Evolutionary conservation across 2,113 vertebrate species (phyloP), one percentile per base, ranked within the genome.

Genomic region (Eublepharis macularius): DNA sequence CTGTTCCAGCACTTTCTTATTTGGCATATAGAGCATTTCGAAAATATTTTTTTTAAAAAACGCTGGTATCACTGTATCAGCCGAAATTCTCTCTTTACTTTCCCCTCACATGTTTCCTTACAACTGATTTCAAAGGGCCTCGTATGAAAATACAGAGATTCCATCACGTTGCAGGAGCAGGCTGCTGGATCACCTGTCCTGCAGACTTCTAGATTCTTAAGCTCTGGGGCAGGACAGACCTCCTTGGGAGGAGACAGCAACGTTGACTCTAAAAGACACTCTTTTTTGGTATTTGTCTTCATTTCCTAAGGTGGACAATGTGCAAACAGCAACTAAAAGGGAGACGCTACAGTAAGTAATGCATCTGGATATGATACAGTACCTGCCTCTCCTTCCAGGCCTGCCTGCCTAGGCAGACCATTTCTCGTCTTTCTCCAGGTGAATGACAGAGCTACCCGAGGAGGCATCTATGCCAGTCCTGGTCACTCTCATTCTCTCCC

Each of bases 1-100:
- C 66, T 86, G 32, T 68, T 80, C 84, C 9, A 63, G 2, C 10
- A 81, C 32, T 57, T 82, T 69, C 45, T 88, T 77, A 74, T 54
- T 81, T 82, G 82, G 39, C 70, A 87, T 6, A 60, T 39, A 75
- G 57, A 88, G n/a, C 36, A 41, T 57, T 4, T 32, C 34, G 49
- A 90, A 90, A 89, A 85, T 16, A 76, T 60, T 60, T 21, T 60
- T 60, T 60, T 4, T 63, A 78, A 66, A 8, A 11, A 78, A 73
- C 17, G 41, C 29, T 41, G 68, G 24, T 54, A 29, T 68, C 4
- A 80, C 29, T 0, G 0, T 2, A n/a, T n/a, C 41, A 75, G 82
- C 8, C 1, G 0, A 88, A 84, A 57, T 1, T 0, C 6, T n/a
- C 76, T 51, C 32, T 7, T 4, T 6, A 6, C 36, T 60, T 63